A percentile compares a stretch with the other conserved stretches of the same genome.
Evolutionary conservation across 1,140 invertebrate species (phyloP).

Genomic region (Hirudo medicinalis): DNA sequence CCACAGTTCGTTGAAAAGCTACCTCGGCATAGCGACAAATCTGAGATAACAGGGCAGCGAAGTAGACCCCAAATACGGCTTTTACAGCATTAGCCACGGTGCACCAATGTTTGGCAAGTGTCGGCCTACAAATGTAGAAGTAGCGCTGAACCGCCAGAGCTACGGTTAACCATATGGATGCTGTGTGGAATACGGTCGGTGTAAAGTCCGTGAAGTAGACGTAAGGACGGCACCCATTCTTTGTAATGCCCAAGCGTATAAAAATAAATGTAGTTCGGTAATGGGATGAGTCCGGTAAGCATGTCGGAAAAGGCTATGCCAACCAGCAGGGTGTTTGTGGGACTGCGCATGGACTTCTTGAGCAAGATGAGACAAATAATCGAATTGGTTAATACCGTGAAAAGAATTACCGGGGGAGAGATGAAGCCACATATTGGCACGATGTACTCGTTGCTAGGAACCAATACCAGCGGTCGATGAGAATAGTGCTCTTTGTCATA

Average conservation of each 20-base stretch:
- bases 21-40: conserved; percentile 61
- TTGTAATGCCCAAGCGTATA: background rate
- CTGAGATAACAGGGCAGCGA: conserved; percentile 63
- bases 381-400: conserved; percentile 56
- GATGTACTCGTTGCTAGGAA: background rate
- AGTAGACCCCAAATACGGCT: conserved; percentile 58
- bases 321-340: background rate
- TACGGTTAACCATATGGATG: conserved; percentile 46
- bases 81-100: conserved; percentile 51
- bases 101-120: conserved; percentile 10
- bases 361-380: conserved; percentile 9
- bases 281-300: conserved; percentile 58
- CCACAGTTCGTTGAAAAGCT: conserved; percentile 16
- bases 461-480: background rate
- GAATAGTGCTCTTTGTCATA: too few relatives aligned
- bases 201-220: background rate
- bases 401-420: conserved; percentile 63
- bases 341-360: background rate
- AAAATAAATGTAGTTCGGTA: conserved; percentile 42
- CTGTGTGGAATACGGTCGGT: conserved; percentile 8
- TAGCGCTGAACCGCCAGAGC: conserved; percentile 1
- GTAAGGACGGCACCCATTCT: background rate
- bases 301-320: conserved; percentile 3
- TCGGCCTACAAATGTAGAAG: conserved; percentile 6
- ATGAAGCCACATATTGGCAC: conserved; percentile 32